Evolutionary conservation across 2,888 invertebrate species (phyloP).

Genomic region (Perizoma affinitatum): DNA sequence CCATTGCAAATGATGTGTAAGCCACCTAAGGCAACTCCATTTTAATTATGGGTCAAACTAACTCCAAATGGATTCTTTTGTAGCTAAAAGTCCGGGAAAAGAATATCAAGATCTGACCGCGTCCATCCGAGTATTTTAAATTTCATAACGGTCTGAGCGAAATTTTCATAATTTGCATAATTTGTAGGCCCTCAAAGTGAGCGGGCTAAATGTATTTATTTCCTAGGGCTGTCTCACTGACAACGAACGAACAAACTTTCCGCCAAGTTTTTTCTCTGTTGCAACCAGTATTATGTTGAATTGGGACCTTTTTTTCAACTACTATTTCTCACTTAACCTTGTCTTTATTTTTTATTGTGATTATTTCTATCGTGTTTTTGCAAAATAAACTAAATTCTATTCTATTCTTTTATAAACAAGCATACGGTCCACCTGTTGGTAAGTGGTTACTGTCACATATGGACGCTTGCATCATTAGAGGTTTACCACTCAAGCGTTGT

Average conservation of each 20-base stretch:
- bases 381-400: no score
- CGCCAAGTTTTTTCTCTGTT: no score
- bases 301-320: no score
- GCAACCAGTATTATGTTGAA: no score
- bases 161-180: constrained; percentile 58
- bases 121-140: constrained; percentile 41
- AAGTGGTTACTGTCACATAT: no score
- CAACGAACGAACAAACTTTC: constrained; percentile 1
- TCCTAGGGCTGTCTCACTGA: constrained; percentile 29
- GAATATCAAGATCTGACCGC: constrained; percentile 32
- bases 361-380: no score
- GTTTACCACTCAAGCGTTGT: no score
- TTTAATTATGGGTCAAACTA: constrained; percentile 36
- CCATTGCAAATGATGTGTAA: constrained; percentile 15
- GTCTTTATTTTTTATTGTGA: no score
- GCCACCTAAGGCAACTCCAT: constrained; percentile 25
- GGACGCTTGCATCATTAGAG: no score
- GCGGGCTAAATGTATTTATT: constrained; percentile 42
- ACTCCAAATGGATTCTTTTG: constrained; percentile 39
- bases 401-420: no score
- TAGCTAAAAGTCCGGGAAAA: constrained; percentile 29
- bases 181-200: constrained; percentile 48
- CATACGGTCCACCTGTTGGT: no score
- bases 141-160: constrained; percentile 50
- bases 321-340: no score